A percentile compares a stretch with the other conserved stretches of the same genome.
Evolutionary conservation across 1,140 invertebrate species (phyloP).

Genomic region (Leguminivora glycinivorella): DNA sequence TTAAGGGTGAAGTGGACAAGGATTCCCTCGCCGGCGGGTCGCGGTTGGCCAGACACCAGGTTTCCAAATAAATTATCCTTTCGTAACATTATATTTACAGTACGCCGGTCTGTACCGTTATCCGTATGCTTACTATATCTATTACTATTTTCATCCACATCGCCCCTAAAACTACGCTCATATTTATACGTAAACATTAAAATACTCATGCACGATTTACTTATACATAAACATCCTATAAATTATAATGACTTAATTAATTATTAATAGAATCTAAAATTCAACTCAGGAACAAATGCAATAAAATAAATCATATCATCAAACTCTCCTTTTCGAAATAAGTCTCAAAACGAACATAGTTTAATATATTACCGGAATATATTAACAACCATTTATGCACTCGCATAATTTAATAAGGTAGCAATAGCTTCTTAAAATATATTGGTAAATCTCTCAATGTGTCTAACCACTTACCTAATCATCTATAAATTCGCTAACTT

Average conservation of each 20-base stretch:
- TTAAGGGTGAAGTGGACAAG: conserved; percentile 61
- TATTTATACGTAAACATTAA: conserved; percentile 53
- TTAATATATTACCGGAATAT: conserved; percentile 75
- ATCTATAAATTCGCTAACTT: conserved; percentile 77
- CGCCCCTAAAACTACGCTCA: conserved; percentile 52
- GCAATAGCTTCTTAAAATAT: conserved; percentile 71
- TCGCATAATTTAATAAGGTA: conserved; percentile 70
- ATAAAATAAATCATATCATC: conserved; percentile 72
- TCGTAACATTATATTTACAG: conserved; percentile 57
- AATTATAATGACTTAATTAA: conserved; percentile 58
- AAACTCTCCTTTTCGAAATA: conserved; percentile 56
- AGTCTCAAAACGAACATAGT: conserved; percentile 66
- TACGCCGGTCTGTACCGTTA: conserved; percentile 33
- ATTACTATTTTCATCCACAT: conserved; percentile 48
- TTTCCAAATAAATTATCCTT: conserved; percentile 29
- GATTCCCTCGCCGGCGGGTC: not conserved
- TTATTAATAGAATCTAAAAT: conserved; percentile 74
- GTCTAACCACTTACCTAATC: conserved; percentile 63
- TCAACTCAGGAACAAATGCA: conserved; percentile 79
- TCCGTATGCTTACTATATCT: conserved; percentile 33
- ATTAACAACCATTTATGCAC: conserved; percentile 74
- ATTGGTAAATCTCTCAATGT: conserved; percentile 75
- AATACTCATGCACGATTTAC: conserved; percentile 65
- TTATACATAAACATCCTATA: conserved; percentile 67
- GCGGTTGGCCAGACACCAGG: not conserved